Evolutionary conservation across 2,797 vertebrate species (phyloP).

Genomic region (Anabas testudineus): DNA sequence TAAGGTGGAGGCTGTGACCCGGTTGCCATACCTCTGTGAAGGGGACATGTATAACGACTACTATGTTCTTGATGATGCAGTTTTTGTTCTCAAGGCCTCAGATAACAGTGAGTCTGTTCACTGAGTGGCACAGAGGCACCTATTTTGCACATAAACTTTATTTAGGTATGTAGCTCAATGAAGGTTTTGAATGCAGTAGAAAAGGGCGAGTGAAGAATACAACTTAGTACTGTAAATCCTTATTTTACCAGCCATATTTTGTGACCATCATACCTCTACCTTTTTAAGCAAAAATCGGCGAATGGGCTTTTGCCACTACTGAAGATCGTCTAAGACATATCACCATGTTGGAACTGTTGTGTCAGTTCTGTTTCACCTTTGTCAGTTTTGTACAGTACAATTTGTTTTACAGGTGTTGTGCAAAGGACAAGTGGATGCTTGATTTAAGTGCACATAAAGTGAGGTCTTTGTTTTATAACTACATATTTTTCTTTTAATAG

Average conservation of each 20-base stretch:
- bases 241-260: conserved; percentile 51
- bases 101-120: conserved; percentile 49
- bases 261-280: conserved; percentile 52
- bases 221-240: conserved; percentile 59
- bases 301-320: conserved; percentile 3
- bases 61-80: conserved; percentile 95
- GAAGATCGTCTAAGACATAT: conserved; percentile 37
- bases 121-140: conserved; percentile 4
- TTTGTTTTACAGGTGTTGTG: conserved; percentile 3
- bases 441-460: too few species aligned
- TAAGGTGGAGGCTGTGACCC: conserved; percentile 93
- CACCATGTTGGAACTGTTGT: too few species aligned
- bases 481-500: not conserved
- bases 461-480: conserved; percentile 1
- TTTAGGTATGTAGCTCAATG: not conserved
- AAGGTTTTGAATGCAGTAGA: conserved; percentile 18
- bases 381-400: too few species aligned
- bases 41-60: conserved; percentile 98
- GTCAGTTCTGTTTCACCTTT: too few species aligned
- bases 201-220: conserved; percentile 39
- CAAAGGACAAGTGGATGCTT: conserved; percentile 7
- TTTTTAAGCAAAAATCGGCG: conserved; percentile 31
- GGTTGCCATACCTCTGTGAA: conserved; percentile 96
- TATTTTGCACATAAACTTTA: not conserved
- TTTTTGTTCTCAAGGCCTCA: conserved; percentile 92